Percentiles rank a stretch among this genome's conserved stretches.
Evolutionary conservation across 1,140 invertebrate species (phyloP).

Genomic region (Leptoteleia sp.): DNA sequence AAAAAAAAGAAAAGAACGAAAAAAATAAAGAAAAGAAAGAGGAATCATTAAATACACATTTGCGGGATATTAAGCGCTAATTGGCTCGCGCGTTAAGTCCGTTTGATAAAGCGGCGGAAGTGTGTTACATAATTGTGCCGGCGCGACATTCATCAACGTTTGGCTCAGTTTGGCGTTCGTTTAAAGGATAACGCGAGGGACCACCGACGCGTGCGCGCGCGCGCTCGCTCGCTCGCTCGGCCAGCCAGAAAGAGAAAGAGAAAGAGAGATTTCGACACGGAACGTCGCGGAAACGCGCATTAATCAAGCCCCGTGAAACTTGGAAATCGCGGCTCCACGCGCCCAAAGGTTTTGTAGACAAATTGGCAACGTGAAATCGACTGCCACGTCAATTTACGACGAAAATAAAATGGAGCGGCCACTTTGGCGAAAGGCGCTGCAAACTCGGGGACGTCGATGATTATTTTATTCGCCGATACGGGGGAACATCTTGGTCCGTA

Average conservation of each 20-base stretch:
- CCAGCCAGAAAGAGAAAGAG: conserved; percentile 13
- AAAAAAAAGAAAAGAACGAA: too few relatives aligned
- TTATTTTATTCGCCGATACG: conserved; percentile 36
- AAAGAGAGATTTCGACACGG: conserved; percentile 26
- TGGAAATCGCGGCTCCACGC: conserved; percentile 34
- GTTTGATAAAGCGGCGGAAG: conserved; percentile 42
- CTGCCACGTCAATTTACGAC: conserved; percentile 54
- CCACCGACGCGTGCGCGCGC: conserved; percentile 24
- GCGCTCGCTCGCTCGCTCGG: too few relatives aligned
- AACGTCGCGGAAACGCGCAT: conserved; percentile 47
- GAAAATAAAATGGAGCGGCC: conserved; percentile 55
- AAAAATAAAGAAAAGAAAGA: too few relatives aligned
- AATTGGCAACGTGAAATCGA: conserved; percentile 61
- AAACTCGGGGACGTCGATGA: conserved; percentile 20
- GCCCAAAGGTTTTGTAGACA: conserved; percentile 41
- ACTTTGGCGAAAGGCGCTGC: conserved; percentile 40
- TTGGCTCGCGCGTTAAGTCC: conserved; percentile 50
- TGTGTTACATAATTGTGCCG: conserved; percentile 40
- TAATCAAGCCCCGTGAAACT: conserved; percentile 60
- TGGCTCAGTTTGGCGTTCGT: conserved; percentile 32
- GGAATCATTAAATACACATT: conserved; percentile 37
- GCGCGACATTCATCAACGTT: conserved; percentile 50
- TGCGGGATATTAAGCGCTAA: conserved; percentile 33
- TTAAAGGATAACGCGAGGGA: conserved; percentile 36
- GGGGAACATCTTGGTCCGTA: conserved; percentile 17